A percentile compares a stretch with the other conserved stretches of the same genome.
Evolutionary conservation across 2,888 invertebrate genomes (phyloP).

Genomic region (Mimachlamys varia): DNA sequence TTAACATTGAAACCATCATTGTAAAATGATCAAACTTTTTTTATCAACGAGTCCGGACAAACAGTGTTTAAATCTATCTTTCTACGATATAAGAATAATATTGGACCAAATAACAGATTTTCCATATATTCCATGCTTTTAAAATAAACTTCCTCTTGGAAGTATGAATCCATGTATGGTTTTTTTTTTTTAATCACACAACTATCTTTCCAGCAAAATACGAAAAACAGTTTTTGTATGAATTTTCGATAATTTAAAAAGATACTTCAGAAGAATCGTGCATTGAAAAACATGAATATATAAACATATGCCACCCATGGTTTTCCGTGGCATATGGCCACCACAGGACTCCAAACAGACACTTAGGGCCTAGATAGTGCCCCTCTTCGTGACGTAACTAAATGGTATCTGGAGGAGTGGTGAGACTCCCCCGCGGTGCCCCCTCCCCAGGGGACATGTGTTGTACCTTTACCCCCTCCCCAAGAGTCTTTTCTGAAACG

Average conservation of each 20-base stretch:
- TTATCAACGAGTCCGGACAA: no score
- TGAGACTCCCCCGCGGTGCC: neutral
- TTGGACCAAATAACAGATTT: no score
- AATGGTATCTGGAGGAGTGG: neutral
- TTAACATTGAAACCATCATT: no score
- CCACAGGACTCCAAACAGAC: slow-evolving; percentile 13
- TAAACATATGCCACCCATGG: neutral
- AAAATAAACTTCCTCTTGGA: neutral
- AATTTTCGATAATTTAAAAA: neutral
- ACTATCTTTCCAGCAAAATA: no score
- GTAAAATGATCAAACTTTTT: no score
- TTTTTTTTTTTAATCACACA: no score
- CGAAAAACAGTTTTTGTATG: neutral
- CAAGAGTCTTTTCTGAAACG: neutral
- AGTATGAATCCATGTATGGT: no score
- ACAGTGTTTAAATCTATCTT: no score
- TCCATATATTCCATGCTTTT: neutral
- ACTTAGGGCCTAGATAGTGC: neutral
- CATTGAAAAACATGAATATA: no score
- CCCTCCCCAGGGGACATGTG: slow-evolving; percentile 35
- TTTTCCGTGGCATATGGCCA: slow-evolving; percentile 12
- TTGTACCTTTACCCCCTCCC: neutral
- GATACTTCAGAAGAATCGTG: no score
- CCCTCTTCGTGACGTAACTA: slow-evolving; percentile 3
- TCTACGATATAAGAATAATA: no score